phyloP scores from a whole-genome alignment of 37 sponge, comb jelly and placozoan species.

The Mnemiopsis leidyi region DNA sequence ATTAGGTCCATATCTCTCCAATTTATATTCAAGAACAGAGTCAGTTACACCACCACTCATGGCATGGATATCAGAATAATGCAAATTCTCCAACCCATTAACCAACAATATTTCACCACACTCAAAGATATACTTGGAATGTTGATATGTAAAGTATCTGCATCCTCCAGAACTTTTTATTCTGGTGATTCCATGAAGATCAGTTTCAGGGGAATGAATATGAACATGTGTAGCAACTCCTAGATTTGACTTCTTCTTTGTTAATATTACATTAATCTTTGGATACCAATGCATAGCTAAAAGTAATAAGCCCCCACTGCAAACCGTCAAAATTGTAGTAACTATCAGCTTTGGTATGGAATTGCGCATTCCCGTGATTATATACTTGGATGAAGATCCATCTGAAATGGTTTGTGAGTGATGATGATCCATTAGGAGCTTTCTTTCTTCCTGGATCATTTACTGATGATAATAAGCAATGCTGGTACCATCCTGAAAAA shows the following conservation, averaged over 20 bases:
- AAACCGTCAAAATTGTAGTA: not conserved
- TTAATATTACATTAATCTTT: not conserved
- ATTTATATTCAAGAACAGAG: not conserved
- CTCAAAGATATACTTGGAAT: not conserved
- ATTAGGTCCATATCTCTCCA: conserved; percentile 7
- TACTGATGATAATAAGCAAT: too few relatives aligned
- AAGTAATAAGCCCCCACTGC: not conserved
- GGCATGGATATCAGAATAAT: conserved; percentile 59
- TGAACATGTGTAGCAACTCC: not conserved
- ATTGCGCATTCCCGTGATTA: not conserved
- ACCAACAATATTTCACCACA: not conserved
- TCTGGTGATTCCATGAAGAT: not conserved
- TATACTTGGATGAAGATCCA: not conserved
- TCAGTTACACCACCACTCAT: conserved; percentile 20
- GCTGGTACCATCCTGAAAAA: too few relatives aligned
- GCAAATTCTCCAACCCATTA: conserved; percentile 6
- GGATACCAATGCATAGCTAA: conserved; percentile 10
- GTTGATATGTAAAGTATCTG: conserved; percentile 17
- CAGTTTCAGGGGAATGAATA: not conserved
- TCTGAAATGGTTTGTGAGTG: not conserved
- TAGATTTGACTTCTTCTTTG: conserved; percentile 33
- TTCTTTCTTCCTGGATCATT: too few relatives aligned
- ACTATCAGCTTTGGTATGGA: conserved; percentile 3
- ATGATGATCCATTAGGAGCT: not conserved
- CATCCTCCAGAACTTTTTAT: not conserved